A percentile compares a stretch with the other conserved stretches of the same genome.
These are phyloP conservation scores for Phoxinus phoxinus DNA, from an alignment of 2,113 vertebrate species.

Conservation along the genomic window DNA sequence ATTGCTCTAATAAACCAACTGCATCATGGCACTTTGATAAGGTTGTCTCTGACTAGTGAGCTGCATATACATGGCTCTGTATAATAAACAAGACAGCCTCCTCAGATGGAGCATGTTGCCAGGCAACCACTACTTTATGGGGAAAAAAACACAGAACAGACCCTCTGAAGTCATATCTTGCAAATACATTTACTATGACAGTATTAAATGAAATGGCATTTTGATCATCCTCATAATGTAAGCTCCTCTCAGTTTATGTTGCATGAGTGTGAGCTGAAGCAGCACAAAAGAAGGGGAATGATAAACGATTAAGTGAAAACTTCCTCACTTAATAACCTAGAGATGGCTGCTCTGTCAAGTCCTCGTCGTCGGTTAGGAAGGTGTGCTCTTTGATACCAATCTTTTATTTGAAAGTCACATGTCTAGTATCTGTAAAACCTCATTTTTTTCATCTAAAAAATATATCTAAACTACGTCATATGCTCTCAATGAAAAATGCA, in stretches of 20 bases:
- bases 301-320: not conserved
- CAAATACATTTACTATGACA: conserved; percentile 1
- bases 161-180: conserved; percentile 26
- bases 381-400: too few species aligned
- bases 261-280: not conserved
- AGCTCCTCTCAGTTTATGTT: conserved; percentile 4
- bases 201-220: not conserved
- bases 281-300: not conserved
- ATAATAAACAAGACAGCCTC: conserved; percentile 17
- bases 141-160: not conserved
- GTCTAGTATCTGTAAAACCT: too few species aligned
- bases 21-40: not conserved
- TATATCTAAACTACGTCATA: too few species aligned
- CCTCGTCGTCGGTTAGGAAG: too few species aligned
- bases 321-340: too few species aligned
- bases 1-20: conserved; percentile 12
- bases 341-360: too few species aligned
- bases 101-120: conserved; percentile 35
- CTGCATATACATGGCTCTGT: not conserved
- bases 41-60: not conserved
- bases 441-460: too few species aligned
- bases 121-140: conserved; percentile 46
- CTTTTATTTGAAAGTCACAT: too few species aligned
- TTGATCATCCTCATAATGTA: not conserved
- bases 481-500: too few species aligned